Evolutionary conservation across 1,140 invertebrate species (phyloP).

Genomic region (Lucilia cuprina): DNA sequence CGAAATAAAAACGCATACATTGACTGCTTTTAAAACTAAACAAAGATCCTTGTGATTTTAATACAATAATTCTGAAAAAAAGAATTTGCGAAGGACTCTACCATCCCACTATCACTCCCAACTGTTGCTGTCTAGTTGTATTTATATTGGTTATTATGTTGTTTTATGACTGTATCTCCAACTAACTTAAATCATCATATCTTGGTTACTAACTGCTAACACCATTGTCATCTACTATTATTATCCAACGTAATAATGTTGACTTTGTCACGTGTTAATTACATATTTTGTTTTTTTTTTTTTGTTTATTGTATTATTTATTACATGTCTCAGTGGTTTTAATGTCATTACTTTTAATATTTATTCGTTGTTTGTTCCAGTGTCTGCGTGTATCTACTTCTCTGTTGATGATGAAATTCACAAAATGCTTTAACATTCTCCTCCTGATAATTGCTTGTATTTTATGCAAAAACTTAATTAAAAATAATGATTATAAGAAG

Average conservation of each 20-base stretch:
- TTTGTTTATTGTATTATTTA: neutral
- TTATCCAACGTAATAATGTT: neutral
- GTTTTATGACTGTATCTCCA: too few species aligned
- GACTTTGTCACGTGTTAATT: conserved; percentile 25
- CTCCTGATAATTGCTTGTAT: neutral
- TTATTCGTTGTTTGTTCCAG: neutral
- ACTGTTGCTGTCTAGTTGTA: too few species aligned
- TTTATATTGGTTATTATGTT: too few species aligned
- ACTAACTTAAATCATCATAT: too few species aligned
- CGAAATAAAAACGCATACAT: too few species aligned
- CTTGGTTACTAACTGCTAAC: neutral
- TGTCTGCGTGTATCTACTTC: neutral
- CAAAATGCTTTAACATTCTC: neutral
- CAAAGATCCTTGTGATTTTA: too few species aligned
- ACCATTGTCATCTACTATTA: neutral
- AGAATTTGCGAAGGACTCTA: too few species aligned
- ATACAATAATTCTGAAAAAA: too few species aligned
- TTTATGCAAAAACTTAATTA: neutral
- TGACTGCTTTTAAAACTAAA: too few species aligned
- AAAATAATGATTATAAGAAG: neutral
- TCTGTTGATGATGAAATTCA: neutral
- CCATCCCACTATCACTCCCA: too few species aligned
- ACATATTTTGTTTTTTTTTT: conserved; percentile 19
- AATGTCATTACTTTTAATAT: conserved; percentile 9
- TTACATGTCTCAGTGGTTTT: conserved; percentile 7